Conservation (phyloP, 2,797 vertebrate species). For the Alectoris magna region DNA sequence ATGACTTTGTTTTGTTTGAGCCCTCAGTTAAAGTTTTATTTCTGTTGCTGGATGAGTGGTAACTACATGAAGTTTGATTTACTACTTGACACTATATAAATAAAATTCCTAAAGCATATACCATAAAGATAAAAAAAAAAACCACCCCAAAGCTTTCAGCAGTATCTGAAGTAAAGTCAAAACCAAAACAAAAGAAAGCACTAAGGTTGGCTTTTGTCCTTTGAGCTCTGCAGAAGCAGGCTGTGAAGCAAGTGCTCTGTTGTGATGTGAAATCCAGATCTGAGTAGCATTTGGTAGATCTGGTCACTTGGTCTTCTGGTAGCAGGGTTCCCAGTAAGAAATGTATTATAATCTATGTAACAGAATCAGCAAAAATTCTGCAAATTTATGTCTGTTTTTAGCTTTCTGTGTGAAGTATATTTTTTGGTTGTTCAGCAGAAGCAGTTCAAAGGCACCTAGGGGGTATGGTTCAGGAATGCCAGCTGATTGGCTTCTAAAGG, state of each 20-base stretch:
- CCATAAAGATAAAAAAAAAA: background rate
- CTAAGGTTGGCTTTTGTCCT: background rate
- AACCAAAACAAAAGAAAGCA: background rate
- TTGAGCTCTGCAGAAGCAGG: background rate
- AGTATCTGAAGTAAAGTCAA: background rate
- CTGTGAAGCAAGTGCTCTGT: background rate
- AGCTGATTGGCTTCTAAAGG: background rate
- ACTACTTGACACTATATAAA: background rate
- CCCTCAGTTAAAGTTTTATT: slow-evolving; percentile 51
- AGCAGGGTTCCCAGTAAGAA: background rate
- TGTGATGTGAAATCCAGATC: background rate
- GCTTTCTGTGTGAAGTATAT: background rate
- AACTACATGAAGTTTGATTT: background rate
- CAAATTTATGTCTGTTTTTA: background rate
- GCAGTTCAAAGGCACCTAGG: background rate
- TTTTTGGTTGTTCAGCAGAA: background rate
- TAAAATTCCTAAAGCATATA: background rate
- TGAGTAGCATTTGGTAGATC: background rate
- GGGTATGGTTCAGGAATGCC: background rate
- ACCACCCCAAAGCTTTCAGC: too few species aligned
- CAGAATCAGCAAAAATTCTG: background rate
- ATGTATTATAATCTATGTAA: rapidly evolving
- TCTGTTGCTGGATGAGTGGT: slow-evolving; percentile 49
- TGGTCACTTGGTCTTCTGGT: background rate
- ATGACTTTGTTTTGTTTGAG: slow-evolving; percentile 48